These are phyloP conservation scores for Acronicta psi DNA, from an alignment of 2,888 invertebrate genomes.

Conservation along the genomic window DNA sequence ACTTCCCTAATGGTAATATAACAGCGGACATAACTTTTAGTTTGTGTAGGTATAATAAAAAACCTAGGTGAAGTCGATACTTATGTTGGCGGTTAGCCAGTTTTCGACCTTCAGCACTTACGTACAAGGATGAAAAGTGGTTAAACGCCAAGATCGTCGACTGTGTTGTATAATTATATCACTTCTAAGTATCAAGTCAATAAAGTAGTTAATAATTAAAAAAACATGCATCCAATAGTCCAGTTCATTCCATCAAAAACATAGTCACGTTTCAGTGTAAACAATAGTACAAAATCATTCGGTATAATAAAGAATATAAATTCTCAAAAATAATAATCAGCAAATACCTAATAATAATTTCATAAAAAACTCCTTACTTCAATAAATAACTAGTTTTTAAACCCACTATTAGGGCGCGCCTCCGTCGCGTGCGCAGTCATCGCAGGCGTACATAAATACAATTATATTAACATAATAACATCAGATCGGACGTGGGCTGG, in stretches of 20 bases:
- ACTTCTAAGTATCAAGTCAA: not conserved
- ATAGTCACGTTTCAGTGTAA: not conserved
- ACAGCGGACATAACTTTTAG: too few relatives aligned
- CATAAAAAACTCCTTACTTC: not conserved
- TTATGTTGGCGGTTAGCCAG: not conserved
- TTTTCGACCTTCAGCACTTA: not conserved
- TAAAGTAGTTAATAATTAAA: not conserved
- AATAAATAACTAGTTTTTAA: not conserved
- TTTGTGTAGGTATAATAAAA: too few relatives aligned
- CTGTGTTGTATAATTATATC: too few relatives aligned
- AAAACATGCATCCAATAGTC: not conserved
- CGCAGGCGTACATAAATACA: constrained; percentile 45
- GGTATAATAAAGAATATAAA: constrained; percentile 1
- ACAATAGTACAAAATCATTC: not conserved
- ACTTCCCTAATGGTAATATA: too few relatives aligned
- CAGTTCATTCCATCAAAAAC: constrained; percentile 10
- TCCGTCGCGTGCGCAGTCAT: constrained; percentile 53
- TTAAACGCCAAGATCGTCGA: not conserved
- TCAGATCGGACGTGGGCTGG: constrained; percentile 62
- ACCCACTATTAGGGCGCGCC: constrained; percentile 9
- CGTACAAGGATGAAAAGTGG: not conserved
- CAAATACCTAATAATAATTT: not conserved
- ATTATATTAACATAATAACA: constrained; percentile 56
- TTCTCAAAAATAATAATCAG: constrained; percentile 5
- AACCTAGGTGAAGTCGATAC: not conserved